Base-by-base conservation (phyloP, 2,797 vertebrate genomes). In the Triplophysa yarkandensis region DNA sequence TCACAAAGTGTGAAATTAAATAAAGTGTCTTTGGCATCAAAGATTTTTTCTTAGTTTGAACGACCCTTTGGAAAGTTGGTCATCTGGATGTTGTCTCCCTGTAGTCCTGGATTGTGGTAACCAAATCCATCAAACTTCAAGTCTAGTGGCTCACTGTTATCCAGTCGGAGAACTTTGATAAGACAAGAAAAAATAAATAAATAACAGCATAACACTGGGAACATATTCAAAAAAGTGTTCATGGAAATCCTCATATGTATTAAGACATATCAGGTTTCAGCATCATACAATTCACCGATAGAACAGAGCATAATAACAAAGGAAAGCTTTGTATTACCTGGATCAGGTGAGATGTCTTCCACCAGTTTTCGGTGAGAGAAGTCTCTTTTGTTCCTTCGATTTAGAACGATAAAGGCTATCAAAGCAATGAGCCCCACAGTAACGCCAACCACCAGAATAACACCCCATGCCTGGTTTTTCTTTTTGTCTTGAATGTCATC, bases 291-390 rank as follows among this genome's bases (percentile, higher is more conserved):
- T 62, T 25, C n/a, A 27, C 2, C 19, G 19, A 60, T 30, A n/a
- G 44, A 41, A 30, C 21, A 5, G 5, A 27, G 28, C 4, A 23
- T 30, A 43, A 36, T 14, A 16, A 28, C 48, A 39, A 46, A 13
- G 10, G 30, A 48, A 14, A 62, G 39, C 66, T 68, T 55, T 44
- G 55, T 60, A 30, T 74, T 92, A 97, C 95, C 95, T 93, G 95
- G 90, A 19, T 95, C 93, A 23, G 88, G 87, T 25, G 90, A 90
- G 46, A 81, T 89, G 6, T 95, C 92, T 0, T 96, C 95, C 2
- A 94, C 93, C 83, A 98, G 90, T 77, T 95, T 90, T 52, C 89
- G 92, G 87, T 96, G 95, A 52, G 88, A 88, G 86, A 98, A 96
- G 0, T 81, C 85, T 55, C 88, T 91, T 0, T 79, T 77, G 54